Conservation (phyloP, 1,140 invertebrate species). For the Aphidius gifuensis region DNA sequence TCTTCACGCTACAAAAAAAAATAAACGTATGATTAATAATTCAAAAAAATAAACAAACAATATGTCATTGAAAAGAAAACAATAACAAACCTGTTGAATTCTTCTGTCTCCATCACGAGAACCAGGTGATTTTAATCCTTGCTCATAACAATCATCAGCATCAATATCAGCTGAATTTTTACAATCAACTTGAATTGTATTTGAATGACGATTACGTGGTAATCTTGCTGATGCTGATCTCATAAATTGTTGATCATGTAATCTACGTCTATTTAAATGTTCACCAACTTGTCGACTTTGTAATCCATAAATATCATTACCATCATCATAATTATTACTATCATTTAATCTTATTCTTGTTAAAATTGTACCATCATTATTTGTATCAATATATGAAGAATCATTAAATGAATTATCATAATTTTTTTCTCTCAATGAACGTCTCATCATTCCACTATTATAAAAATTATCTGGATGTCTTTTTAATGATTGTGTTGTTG, state of each 20-base stretch:
- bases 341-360: constrained; percentile 37
- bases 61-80: not conserved
- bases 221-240: constrained; percentile 78
- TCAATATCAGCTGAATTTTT: constrained; percentile 38
- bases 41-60: not conserved
- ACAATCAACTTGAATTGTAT: too few species aligned
- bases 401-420: constrained; percentile 38
- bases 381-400: constrained; percentile 37
- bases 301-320: constrained; percentile 26
- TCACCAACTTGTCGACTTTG: constrained; percentile 34
- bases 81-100: constrained; percentile 55
- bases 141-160: constrained; percentile 44
- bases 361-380: constrained; percentile 31
- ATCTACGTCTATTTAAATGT: constrained; percentile 35
- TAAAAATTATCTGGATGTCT: constrained; percentile 39
- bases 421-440: constrained; percentile 45
- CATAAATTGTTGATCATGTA: constrained; percentile 57
- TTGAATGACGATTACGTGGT: constrained; percentile 57
- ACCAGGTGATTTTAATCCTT: constrained; percentile 44
- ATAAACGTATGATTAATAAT: constrained; percentile 10
- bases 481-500: constrained; percentile 37
- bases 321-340: constrained; percentile 27
- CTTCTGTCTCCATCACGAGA: constrained; percentile 66
- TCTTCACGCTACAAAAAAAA: constrained; percentile 68
- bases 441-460: constrained; percentile 38